Conservation (phyloP, 2,113 vertebrate genomes). For the Cygnus buccinator region DNA sequence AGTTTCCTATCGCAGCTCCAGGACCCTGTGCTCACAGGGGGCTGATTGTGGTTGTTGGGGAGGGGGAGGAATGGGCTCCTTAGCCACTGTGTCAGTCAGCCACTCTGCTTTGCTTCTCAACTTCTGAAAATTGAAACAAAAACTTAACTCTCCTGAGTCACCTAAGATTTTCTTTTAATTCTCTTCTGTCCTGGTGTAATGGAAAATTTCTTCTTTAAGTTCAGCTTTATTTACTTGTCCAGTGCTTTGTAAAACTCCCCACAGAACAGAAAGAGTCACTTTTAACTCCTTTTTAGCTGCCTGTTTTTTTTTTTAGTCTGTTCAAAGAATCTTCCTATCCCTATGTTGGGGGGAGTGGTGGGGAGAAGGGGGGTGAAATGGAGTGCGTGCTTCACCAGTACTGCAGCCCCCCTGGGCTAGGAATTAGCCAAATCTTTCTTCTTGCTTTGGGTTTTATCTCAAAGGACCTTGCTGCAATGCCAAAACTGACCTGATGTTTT, state of each 20-base stretch:
- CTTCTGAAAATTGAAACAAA: not conserved
- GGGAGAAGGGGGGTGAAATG: not conserved
- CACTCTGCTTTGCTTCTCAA: not conserved
- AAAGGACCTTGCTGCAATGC: not conserved
- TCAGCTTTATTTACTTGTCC: not conserved
- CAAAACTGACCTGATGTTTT: not conserved
- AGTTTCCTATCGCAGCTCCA: not conserved
- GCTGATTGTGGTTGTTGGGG: not conserved
- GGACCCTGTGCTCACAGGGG: not conserved
- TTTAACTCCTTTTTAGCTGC: not conserved
- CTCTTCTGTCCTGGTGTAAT: rapidly evolving
- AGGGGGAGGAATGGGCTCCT: not conserved
- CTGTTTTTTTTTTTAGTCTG: not conserved
- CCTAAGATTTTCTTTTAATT: not conserved
- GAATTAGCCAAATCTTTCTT: not conserved
- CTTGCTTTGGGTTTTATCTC: not conserved
- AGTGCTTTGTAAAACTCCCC: not conserved
- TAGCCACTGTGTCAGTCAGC: not conserved
- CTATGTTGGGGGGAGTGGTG: rapidly evolving
- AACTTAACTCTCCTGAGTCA: not conserved
- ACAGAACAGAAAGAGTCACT: rapidly evolving
- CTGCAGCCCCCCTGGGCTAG: not conserved
- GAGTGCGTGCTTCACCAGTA: not conserved
- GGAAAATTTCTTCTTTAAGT: not conserved
- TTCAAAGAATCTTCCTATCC: not conserved